A percentile compares a stretch with the other conserved stretches of the same genome.
Conservation (phyloP, 2,113 vertebrate species). For the Pollimyrus isidori region DNA sequence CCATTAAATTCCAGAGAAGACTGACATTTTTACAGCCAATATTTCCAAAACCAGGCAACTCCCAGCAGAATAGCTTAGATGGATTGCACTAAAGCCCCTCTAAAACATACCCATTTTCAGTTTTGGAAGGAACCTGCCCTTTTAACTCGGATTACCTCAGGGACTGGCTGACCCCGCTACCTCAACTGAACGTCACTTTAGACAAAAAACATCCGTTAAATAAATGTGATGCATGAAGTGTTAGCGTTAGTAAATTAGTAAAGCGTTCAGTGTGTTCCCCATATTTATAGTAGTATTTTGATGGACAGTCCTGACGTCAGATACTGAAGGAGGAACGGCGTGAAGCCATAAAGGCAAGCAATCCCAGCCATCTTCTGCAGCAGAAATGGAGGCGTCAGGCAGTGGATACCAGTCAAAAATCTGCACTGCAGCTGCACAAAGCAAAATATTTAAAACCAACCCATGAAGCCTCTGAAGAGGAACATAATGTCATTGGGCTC, state of each 20-base stretch:
- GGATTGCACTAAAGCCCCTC: background rate
- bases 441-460: background rate
- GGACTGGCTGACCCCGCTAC: background rate
- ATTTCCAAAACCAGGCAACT: background rate
- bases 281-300: background rate
- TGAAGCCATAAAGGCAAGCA: too few relatives aligned
- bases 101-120: background rate
- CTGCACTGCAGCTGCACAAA: background rate
- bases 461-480: background rate
- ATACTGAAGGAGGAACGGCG: background rate
- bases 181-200: background rate
- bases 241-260: background rate
- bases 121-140: background rate
- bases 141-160: background rate
- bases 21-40: background rate
- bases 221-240: background rate
- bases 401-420: background rate
- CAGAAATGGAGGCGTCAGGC: background rate
- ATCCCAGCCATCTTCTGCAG: background rate
- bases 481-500: background rate
- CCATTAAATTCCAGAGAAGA: background rate
- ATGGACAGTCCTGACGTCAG: background rate
- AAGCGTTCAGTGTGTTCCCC: background rate
- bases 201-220: background rate
- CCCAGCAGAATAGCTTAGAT: background rate